Percentiles rank a stretch among this genome's conserved stretches.
phyloP scores from a whole-genome alignment of 2,888 invertebrate species.

The Drosophila paucipuncta region DNA sequence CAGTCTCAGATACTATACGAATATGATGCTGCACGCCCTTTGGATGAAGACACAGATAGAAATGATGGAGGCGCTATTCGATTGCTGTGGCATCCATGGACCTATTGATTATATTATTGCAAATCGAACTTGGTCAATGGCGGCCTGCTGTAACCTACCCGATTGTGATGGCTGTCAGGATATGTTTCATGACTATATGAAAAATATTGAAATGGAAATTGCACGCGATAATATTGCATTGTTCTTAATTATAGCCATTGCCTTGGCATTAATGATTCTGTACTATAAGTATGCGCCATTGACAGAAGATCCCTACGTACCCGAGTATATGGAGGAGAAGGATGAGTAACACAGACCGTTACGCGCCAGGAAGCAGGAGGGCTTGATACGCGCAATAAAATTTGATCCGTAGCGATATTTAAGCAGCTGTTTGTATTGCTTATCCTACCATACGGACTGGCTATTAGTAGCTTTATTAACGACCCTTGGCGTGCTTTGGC shows the following conservation, averaged over 20 bases:
- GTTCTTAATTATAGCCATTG: constrained; percentile 24
- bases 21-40: constrained; percentile 35
- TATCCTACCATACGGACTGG: constrained; percentile 14
- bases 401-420: constrained; percentile 27
- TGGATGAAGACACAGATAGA: constrained; percentile 34
- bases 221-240: constrained; percentile 54
- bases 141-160: constrained; percentile 47
- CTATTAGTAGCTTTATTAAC: constrained; percentile 62
- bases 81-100: constrained; percentile 56
- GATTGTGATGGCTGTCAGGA: constrained; percentile 46
- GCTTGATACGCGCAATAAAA: constrained; percentile 29
- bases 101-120: constrained; percentile 41
- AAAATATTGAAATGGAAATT: constrained; percentile 49
- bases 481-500: constrained; percentile 55
- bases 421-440: constrained; percentile 16
- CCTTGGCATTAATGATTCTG: constrained; percentile 20
- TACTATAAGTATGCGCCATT: constrained; percentile 10
- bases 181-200: constrained; percentile 24
- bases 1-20: constrained; percentile 14
- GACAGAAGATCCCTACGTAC: constrained; percentile 21
- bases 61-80: constrained; percentile 42
- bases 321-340: constrained; percentile 22
- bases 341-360: background rate
- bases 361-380: background rate
- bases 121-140: constrained; percentile 43